A percentile compares a stretch with the other conserved stretches of the same genome.
Conservation (phyloP, 2,797 vertebrate genomes). For the Pelobates cultripes region DNA sequence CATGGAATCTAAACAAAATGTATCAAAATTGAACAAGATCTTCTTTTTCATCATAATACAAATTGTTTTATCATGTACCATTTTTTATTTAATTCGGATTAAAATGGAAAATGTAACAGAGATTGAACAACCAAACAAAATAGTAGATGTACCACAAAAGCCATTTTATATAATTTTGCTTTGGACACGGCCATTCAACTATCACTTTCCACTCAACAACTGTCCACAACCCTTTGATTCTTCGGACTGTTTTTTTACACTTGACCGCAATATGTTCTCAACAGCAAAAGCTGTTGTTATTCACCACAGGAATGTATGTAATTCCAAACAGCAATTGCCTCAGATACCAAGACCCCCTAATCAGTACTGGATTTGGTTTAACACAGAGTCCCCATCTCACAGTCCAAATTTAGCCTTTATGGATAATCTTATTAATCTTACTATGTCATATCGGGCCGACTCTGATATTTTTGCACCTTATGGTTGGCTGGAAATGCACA, state of each 20-base stretch:
- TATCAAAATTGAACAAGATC: neutral
- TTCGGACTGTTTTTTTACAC: conserved; percentile 47
- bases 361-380: conserved; percentile 70
- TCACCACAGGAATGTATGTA: conserved; percentile 56
- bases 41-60: neutral
- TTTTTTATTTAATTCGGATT: neutral
- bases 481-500: conserved; percentile 56
- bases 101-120: neutral
- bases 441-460: conserved; percentile 63
- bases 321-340: accelerated
- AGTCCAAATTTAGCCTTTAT: conserved; percentile 27
- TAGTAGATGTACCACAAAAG: neutral
- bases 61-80: neutral
- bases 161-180: conserved; percentile 57
- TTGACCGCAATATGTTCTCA: conserved; percentile 1
- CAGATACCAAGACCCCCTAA: neutral
- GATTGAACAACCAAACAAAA: neutral
- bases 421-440: conserved; percentile 65
- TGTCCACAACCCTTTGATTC: conserved; percentile 20
- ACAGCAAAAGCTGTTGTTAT: conserved; percentile 51
- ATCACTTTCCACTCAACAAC: accelerated
- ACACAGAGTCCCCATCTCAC: conserved; percentile 57
- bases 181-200: conserved; percentile 64
- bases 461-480: conserved; percentile 64
- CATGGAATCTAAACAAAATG: neutral